Percentiles rank a stretch among this genome's conserved stretches.
Conservation (phyloP, 2,888 invertebrate species). For the Ellobium chinense region DNA sequence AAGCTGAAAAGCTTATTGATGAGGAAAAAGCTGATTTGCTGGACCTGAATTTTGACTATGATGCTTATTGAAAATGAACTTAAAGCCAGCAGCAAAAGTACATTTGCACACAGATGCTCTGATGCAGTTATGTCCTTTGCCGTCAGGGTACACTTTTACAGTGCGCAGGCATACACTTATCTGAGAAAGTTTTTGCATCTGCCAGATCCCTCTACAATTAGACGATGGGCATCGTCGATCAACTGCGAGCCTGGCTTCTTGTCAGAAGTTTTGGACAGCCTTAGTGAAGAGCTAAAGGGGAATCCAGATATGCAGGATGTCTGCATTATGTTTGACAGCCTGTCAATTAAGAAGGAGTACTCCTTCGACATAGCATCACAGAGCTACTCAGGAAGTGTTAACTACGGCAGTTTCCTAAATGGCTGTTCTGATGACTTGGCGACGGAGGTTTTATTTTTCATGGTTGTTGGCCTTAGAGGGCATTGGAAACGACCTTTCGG, state of each 20-base stretch:
- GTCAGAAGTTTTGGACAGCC: background rate
- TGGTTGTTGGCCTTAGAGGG: background rate
- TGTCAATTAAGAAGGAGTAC: background rate
- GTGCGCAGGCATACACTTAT: slow-evolving; percentile 23
- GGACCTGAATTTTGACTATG: background rate
- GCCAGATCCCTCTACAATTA: slow-evolving; percentile 8
- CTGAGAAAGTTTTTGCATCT: slow-evolving; percentile 5
- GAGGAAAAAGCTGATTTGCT: slow-evolving; percentile 5
- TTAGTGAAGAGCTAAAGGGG: background rate
- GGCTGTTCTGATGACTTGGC: background rate
- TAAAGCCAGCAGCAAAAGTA: background rate
- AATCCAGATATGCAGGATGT: slow-evolving; percentile 4
- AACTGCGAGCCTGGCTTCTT: slow-evolving; percentile 7
- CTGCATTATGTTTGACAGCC: slow-evolving; percentile 6
- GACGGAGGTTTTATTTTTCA: background rate
- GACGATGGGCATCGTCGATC: background rate
- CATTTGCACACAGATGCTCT: background rate
- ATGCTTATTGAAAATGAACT: slow-evolving; percentile 22
- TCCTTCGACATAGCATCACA: background rate
- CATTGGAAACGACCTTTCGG: slow-evolving; percentile 11
- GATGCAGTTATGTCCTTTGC: slow-evolving; percentile 16
- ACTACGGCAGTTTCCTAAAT: background rate
- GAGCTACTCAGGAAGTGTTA: slow-evolving; percentile 8
- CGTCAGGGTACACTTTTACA: slow-evolving; percentile 24
- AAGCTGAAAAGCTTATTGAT: background rate